Evolutionary conservation across 2,888 invertebrate species (phyloP).

Genomic region (Orgyia antiqua): DNA sequence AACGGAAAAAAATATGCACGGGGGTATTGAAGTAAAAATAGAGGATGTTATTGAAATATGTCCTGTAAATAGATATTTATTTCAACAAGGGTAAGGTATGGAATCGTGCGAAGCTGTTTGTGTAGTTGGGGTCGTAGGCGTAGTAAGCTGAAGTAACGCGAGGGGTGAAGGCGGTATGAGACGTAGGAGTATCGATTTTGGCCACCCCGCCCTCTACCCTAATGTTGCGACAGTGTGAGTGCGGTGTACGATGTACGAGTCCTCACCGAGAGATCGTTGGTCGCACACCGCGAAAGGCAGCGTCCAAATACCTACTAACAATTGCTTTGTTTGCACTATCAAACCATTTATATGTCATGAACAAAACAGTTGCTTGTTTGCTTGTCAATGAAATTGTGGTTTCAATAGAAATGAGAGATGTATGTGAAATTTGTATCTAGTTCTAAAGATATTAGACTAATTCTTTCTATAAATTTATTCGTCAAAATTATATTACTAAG

Average conservation of each 20-base stretch:
- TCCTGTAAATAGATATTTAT: conserved; percentile 60
- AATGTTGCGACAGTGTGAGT: conserved; percentile 71
- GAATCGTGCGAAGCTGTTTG: conserved; percentile 64
- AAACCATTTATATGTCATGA: conserved; percentile 16
- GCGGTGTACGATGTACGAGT: conserved; percentile 51
- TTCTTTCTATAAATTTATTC: no score
- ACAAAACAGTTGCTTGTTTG: conserved; percentile 11
- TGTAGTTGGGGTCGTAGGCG: conserved; percentile 68
- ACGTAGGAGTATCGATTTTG: conserved; percentile 75
- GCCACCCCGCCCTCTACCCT: conserved; percentile 69
- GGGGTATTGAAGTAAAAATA: no score
- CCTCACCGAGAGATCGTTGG: conserved; percentile 51
- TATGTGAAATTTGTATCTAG: no score
- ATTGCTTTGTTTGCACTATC: conserved; percentile 51
- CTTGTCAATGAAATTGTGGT: conserved; percentile 11
- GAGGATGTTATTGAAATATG: conserved; percentile 26
- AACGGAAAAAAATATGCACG: conserved; percentile 44
- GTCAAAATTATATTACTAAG: no score
- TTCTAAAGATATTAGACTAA: no score
- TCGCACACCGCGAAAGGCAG: conserved; percentile 40
- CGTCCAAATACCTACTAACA: conserved; percentile 58
- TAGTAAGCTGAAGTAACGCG: conserved; percentile 42
- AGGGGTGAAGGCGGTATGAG: conserved; percentile 59
- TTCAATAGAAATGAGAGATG: no score
- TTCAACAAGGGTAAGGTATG: conserved; percentile 56